Evolutionary conservation across 2,888 invertebrate genomes (phyloP), one percentile per base, ranked within the genome.

Genomic region (Chrysolina oricalcia): DNA sequence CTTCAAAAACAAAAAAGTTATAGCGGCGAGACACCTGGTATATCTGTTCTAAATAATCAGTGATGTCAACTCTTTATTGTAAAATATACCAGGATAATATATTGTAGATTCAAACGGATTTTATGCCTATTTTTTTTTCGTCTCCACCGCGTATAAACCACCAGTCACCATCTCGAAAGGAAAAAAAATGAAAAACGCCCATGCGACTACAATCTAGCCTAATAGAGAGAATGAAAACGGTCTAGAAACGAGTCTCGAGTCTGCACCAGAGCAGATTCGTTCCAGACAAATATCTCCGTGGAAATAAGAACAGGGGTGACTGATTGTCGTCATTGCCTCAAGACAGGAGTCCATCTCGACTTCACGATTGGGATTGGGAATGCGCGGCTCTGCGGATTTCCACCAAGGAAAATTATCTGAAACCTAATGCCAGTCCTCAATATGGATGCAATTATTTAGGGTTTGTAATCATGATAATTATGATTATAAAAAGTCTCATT

Each of bases 241-340:
- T 82, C 83, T 81, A 81, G 83, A 85, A 85, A 85, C 83, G 85
- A 85, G 84, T 82, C 84, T 82, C 84, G 82, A 84, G 84, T 85
- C 83, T 76, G 80, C 84, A 80, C 69, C n/a, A 82, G 83, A 83
- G 83, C 84, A 85, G 85, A 86, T 86, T 86, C 85, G 70, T 73
- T 78, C 72, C 78, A 83, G 86, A 86, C 87, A 86, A 87, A 87
- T 86, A 86, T 86, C 86, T 85, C 84, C 81, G 81, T 82, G 84
- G 86, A 87, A 87, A 87, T 87, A 87, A 87, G 87, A 85, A 85
- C 84, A 83, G 83, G 85, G 84, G 85, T 87, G 88, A 88, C 86
- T 87, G 88, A 88, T 88, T 88, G 88, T 88, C 87, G 85, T 87
- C 88, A 87, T 88, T 86, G 88, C 88, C 87, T 85, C 83, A 80